Evolutionary conservation across 2,888 invertebrate genomes (phyloP).

Genomic region (Drosophila emarginata): DNA sequence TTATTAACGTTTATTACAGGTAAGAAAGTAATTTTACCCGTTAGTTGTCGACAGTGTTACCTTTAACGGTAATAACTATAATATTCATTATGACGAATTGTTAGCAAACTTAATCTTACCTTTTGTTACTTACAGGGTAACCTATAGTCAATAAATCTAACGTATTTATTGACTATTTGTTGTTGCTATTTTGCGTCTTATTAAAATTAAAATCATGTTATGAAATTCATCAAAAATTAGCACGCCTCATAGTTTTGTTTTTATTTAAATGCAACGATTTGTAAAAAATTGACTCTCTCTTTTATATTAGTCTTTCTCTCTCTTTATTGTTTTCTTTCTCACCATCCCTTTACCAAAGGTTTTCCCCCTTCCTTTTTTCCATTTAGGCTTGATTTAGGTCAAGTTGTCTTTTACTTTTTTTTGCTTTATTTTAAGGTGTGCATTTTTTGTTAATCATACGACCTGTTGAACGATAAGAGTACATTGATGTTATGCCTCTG

Average conservation of each 20-base stretch:
- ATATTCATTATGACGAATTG: too few species aligned
- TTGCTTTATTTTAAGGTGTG: constrained; percentile 56
- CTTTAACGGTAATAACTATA: too few species aligned
- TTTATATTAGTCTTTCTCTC: constrained; percentile 13
- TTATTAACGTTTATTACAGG: too few species aligned
- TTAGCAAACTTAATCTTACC: too few species aligned
- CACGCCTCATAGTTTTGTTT: constrained; percentile 72
- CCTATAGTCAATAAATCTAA: not conserved
- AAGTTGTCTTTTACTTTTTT: constrained; percentile 53
- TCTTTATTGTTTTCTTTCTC: constrained; percentile 9
- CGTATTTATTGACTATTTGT: constrained; percentile 17
- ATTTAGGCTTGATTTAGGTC: constrained; percentile 53
- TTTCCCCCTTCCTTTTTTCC: constrained; percentile 25
- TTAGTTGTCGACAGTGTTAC: too few species aligned
- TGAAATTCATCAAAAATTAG: constrained; percentile 74
- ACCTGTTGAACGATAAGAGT: constrained; percentile 62
- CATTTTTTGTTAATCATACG: constrained; percentile 46
- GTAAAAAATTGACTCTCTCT: constrained; percentile 41
- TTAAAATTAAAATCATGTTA: constrained; percentile 70
- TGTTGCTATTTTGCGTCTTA: constrained; percentile 51
- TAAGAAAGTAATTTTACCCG: too few species aligned
- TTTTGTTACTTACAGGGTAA: not conserved
- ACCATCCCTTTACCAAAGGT: not conserved
- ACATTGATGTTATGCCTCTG: constrained; percentile 34
- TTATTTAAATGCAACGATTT: constrained; percentile 70